Conservation (phyloP, 2,888 invertebrate species). For the Pegoplata infirma region DNA sequence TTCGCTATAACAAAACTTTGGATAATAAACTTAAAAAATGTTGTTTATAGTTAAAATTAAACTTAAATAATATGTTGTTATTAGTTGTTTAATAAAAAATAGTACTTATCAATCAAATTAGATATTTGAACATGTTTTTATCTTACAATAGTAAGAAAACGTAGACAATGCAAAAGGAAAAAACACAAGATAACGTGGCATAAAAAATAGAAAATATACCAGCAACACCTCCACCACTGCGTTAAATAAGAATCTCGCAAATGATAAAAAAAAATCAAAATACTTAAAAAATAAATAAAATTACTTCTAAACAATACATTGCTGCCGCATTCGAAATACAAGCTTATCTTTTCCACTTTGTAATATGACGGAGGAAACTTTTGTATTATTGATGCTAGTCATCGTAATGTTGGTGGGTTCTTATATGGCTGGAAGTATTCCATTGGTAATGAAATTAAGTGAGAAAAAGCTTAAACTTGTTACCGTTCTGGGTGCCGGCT, state of each 20-base stretch:
- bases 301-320: neutral
- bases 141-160: too few species aligned
- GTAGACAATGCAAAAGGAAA: neutral
- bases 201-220: constrained; percentile 20
- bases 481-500: constrained; percentile 97
- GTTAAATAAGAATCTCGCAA: constrained; percentile 8
- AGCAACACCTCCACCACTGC: neutral
- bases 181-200: constrained; percentile 55
- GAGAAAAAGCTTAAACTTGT: constrained; percentile 97
- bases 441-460: constrained; percentile 94
- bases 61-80: too few species aligned
- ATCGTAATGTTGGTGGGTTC: constrained; percentile 97
- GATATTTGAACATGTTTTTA: too few species aligned
- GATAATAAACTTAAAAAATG: too few species aligned
- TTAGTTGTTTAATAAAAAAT: too few species aligned
- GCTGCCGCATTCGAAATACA: neutral
- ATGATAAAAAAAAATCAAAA: constrained; percentile 1
- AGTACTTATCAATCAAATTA: too few species aligned
- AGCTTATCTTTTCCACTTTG: too few species aligned
- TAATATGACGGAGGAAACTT: constrained; percentile 85
- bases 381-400: constrained; percentile 89
- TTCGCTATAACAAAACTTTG: too few species aligned
- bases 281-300: neutral
- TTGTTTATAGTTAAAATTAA: too few species aligned
- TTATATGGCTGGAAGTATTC: constrained; percentile 96